Evolutionary conservation across 2,797 vertebrate species (phyloP).

Genomic region (Falco peregrinus): DNA sequence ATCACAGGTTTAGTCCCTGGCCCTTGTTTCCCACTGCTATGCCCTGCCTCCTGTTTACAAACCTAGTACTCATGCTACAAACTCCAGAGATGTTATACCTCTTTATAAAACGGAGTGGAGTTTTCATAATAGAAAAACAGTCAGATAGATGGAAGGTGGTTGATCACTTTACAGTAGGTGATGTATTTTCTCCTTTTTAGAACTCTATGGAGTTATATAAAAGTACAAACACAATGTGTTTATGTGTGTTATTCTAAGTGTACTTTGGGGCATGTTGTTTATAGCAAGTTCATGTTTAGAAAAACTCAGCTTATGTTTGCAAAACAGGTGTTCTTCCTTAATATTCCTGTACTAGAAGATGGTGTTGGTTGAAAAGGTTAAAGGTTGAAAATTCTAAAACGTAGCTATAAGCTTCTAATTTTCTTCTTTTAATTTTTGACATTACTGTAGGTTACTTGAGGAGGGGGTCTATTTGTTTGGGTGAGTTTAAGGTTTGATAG

Average conservation of each 20-base stretch:
- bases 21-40: neutral
- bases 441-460: neutral
- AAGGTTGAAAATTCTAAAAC: neutral
- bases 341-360: neutral
- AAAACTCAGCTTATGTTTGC: neutral
- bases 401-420: neutral
- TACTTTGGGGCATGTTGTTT: neutral
- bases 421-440: neutral
- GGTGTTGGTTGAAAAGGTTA: neutral
- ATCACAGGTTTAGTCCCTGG: neutral
- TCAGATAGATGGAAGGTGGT: neutral
- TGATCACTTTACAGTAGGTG: neutral
- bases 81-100: neutral
- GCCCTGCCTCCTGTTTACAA: neutral
- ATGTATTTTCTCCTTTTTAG: neutral
- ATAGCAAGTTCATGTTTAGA: neutral
- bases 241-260: neutral
- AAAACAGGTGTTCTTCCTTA: neutral
- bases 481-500: neutral
- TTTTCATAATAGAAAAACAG: neutral
- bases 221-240: neutral
- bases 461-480: neutral
- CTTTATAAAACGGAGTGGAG: neutral
- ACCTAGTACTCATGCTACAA: too few relatives aligned
- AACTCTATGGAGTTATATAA: neutral